phyloP scores from a whole-genome alignment of 2,113 vertebrate genomes.

The Apteryx mantelli region DNA sequence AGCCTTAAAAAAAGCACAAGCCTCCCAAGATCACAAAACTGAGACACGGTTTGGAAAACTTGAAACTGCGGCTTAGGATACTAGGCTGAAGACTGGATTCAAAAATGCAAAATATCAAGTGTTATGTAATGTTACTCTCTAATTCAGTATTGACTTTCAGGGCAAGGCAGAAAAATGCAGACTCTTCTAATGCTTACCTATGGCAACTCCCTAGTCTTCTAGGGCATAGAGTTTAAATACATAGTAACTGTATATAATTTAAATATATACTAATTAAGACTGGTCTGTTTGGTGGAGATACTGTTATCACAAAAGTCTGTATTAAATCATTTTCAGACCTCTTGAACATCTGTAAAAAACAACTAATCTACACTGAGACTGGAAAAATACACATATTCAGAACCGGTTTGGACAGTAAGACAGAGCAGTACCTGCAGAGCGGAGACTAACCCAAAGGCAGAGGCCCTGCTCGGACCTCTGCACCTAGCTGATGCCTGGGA shows the following conservation, averaged over 20 bases:
- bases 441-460: accelerated
- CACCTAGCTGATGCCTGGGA: accelerated
- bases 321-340: background rate
- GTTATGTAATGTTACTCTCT: background rate
- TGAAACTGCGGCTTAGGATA: background rate
- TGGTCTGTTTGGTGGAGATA: background rate
- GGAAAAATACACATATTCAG: background rate
- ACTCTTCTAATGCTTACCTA: background rate
- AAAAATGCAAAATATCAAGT: background rate
- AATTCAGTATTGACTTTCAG: background rate
- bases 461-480: accelerated
- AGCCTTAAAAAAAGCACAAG: background rate
- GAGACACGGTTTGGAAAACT: background rate
- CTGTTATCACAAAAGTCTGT: background rate
- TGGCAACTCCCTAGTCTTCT: background rate
- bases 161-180: background rate
- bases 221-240: background rate
- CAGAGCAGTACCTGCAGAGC: background rate
- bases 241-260: background rate
- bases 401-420: accelerated
- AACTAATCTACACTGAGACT: background rate
- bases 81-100: background rate
- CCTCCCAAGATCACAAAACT: background rate
- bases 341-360: background rate
- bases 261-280: background rate